A percentile compares a stretch with the other conserved stretches of the same genome.
Evolutionary conservation across 1,140 invertebrate species (phyloP).

Genomic region (Chionoecetes opilio): DNA sequence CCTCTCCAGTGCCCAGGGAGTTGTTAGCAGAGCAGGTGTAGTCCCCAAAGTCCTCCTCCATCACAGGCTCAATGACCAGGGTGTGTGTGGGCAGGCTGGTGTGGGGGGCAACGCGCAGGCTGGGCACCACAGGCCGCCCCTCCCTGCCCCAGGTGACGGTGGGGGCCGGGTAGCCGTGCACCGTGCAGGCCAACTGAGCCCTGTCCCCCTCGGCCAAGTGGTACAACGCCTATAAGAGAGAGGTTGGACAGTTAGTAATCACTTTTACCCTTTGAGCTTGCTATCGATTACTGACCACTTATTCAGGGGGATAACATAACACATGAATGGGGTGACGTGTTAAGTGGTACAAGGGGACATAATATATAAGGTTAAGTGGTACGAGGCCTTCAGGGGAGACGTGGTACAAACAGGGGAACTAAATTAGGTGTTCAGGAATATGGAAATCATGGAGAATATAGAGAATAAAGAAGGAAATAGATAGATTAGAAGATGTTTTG

Average conservation of each 20-base stretch:
- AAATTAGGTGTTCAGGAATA: no score
- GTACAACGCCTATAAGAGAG: not conserved
- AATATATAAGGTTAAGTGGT: no score
- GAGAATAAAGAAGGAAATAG: no score
- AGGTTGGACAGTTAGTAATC: not conserved
- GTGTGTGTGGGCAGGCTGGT: not conserved
- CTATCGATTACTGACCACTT: no score
- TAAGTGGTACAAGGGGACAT: no score
- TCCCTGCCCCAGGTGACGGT: not conserved
- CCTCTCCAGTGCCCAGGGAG: not conserved
- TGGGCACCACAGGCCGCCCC: not conserved
- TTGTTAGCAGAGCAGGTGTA: not conserved
- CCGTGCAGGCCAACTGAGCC: not conserved
- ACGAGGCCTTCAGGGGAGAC: no score
- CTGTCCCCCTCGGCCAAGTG: not conserved
- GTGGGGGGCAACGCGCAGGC: not conserved
- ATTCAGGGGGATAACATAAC: no score
- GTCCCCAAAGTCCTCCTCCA: constrained; percentile 33
- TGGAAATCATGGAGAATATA: no score
- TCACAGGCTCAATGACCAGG: not conserved
- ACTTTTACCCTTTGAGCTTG: no score
- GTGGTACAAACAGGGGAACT: no score
- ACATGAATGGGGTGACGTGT: no score
- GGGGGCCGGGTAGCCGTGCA: not conserved
- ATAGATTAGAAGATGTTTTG: no score